Conservation (phyloP, 2,888 invertebrate species). For the Ichneumon xanthorius region DNA sequence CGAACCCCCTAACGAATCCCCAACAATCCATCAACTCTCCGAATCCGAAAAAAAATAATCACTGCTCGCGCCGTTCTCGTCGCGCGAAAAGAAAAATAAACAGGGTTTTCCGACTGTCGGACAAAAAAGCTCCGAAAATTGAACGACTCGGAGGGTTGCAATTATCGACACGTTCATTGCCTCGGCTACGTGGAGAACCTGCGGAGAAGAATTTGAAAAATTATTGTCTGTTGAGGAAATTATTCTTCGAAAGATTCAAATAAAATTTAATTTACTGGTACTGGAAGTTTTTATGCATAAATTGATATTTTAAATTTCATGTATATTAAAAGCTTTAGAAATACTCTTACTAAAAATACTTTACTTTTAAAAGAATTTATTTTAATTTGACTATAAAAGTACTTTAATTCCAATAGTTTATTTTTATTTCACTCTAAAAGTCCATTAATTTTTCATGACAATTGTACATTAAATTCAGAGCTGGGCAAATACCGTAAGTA, state of each 20-base stretch:
- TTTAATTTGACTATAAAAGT: no score
- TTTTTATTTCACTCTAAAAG: no score
- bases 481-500: no score
- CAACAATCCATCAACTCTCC: slow-evolving; percentile 28
- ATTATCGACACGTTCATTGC: slow-evolving; percentile 22
- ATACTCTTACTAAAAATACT: no score
- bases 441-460: no score
- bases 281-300: no score
- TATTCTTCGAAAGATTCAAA: not conserved
- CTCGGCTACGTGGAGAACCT: not conserved
- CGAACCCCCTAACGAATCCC: slow-evolving; percentile 5
- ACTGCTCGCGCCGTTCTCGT: not conserved
- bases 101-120: not conserved
- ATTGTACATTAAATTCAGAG: no score
- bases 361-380: no score
- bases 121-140: not conserved
- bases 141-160: slow-evolving; percentile 33
- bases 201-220: not conserved
- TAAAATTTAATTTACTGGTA: not conserved
- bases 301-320: no score
- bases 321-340: no score
- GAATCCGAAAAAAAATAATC: slow-evolving; percentile 9
- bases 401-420: no score
- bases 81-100: not conserved
- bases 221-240: no score